Percentiles rank a stretch among this genome's conserved stretches.
These are phyloP conservation scores for Etheostoma nigrum DNA, from an alignment of 2,797 vertebrate genomes.

Conservation along the genomic window DNA sequence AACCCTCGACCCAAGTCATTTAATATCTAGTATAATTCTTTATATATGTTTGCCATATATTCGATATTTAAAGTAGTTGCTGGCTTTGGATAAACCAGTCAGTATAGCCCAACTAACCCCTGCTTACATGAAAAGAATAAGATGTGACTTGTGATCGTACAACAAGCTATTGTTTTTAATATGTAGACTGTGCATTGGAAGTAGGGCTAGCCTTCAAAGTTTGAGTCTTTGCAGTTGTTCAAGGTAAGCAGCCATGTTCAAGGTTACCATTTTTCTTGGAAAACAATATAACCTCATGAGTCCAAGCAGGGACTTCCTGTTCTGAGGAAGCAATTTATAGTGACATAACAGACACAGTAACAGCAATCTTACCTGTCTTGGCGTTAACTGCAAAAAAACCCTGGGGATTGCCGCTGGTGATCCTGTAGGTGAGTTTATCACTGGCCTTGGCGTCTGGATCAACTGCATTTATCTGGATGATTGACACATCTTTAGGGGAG, in stretches of 20 bases:
- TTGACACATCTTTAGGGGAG: slow-evolving; percentile 93
- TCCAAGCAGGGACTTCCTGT: slow-evolving; percentile 6
- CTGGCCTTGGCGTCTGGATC: slow-evolving; percentile 93
- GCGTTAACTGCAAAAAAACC: slow-evolving; percentile 94
- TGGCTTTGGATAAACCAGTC: slow-evolving; percentile 10
- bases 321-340: slow-evolving; percentile 24
- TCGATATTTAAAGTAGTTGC: slow-evolving; percentile 11
- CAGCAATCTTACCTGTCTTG: slow-evolving; percentile 89
- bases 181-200: neutral
- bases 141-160: slow-evolving; percentile 9
- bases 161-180: neutral
- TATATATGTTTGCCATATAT: slow-evolving; percentile 5
- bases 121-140: neutral
- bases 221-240: neutral
- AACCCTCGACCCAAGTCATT: slow-evolving; percentile 8
- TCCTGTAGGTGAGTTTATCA: slow-evolving; percentile 93
- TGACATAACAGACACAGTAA: neutral
- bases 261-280: slow-evolving; percentile 17
- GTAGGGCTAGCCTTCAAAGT: neutral
- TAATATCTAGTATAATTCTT: slow-evolving; percentile 17
- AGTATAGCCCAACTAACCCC: neutral
- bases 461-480: slow-evolving; percentile 93
- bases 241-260: slow-evolving; percentile 20
- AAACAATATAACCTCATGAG: slow-evolving; percentile 2
- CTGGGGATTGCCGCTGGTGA: slow-evolving; percentile 98